Base-by-base conservation (phyloP, 2,113 vertebrate species). In the Haplochromis burtoni region DNA sequence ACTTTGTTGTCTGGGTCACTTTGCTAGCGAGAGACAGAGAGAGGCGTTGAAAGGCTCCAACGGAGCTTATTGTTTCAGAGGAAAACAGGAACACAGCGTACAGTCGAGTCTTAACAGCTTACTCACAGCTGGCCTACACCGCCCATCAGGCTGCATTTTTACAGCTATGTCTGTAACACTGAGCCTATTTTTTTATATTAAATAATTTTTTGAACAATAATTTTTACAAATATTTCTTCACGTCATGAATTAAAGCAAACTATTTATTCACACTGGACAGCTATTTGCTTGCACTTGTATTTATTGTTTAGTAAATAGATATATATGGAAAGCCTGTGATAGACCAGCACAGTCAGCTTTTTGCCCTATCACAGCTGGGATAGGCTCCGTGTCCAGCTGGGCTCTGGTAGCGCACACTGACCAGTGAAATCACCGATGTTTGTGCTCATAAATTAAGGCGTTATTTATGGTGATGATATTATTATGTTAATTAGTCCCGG, bases 1-100 rank as follows among this genome's bases (percentile, higher is more conserved):
- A 4, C 51, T 21, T 53, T 53, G 49, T 10, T 53, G 19, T n/a
- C 49, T 53, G 49, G 19, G 9, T 10, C 19, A 11, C 3, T 53
- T n/a, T 53, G 49, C 3, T 53, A 6, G 51, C 10, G 0, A 53
- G 51, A 53, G 9, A 53, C 51, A 6, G 9, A 53, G 49, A 21
- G 9, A 51, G 47, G 47, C 1, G 3, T 10, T 19, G 17, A 19
- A 19, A 19, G 8, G 47, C 47, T 33, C 7, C 33, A 53, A 6
- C 19, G 0, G 5, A 2, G 0, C 51, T 53, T 11, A 54, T 2
- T 21, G 51, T 54, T 54, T 21, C 1, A 0, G 51, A 54, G 53
- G 10, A 24, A 54, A 54, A 54, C 6, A 24, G 0, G 6, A 54
- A 12, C 53, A 54, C 53, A 0, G 53, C 0, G n/a, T 54, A 54